These are phyloP conservation scores for Megalopta genalis DNA, from an alignment of 1,140 invertebrate species.

Conservation along the genomic window DNA sequence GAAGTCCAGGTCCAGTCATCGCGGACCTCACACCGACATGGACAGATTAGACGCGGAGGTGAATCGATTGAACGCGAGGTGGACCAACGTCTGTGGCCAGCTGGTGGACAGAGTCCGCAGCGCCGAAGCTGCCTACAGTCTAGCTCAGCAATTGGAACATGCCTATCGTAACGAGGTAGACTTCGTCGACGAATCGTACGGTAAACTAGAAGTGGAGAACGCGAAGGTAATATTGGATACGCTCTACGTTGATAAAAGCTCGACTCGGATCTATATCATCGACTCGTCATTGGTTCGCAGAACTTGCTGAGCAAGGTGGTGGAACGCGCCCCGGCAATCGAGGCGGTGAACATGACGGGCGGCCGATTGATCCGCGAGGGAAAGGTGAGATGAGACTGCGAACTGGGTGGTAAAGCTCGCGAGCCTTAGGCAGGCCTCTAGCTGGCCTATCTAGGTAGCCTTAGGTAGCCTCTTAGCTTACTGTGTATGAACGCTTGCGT, in stretches of 20 bases:
- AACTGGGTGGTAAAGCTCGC: conserved; percentile 36
- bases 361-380: conserved; percentile 97
- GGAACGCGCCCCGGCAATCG: conserved; percentile 94
- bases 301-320: conserved; percentile 93
- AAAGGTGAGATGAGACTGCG: conserved; percentile 88
- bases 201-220: conserved; percentile 88
- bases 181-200: conserved; percentile 91
- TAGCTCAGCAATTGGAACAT: conserved; percentile 92
- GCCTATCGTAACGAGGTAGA: conserved; percentile 92
- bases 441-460: conserved; percentile 53
- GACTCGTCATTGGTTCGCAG: conserved; percentile 81
- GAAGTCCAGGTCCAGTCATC: conserved; percentile 87
- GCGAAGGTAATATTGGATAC: conserved; percentile 84
- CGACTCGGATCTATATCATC: neutral
- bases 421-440: conserved; percentile 44
- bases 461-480: conserved; percentile 65
- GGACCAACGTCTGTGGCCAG: conserved; percentile 95
- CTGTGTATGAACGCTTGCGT: conserved; percentile 62
- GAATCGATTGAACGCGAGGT: conserved; percentile 90
- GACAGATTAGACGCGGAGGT: conserved; percentile 97
- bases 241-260: neutral
- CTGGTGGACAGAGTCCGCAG: conserved; percentile 93
- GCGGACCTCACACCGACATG: conserved; percentile 89
- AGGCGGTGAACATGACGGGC: conserved; percentile 96
- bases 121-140: conserved; percentile 91